Base-by-base conservation (phyloP, 2,888 invertebrate genomes). In the Netelia virgata region DNA sequence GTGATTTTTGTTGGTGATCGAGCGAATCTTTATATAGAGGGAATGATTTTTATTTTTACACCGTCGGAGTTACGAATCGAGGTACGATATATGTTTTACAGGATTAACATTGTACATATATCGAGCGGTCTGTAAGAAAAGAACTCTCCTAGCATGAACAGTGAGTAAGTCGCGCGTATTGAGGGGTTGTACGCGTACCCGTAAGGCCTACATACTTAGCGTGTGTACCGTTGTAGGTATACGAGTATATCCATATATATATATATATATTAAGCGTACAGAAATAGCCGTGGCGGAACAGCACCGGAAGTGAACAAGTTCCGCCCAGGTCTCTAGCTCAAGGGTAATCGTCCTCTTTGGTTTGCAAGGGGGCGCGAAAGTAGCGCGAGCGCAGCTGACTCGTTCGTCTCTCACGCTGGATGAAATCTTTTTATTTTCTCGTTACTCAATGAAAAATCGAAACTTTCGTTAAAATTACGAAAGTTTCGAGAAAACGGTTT, bases 291-390 rank as follows among this genome's bases (percentile, higher is more conserved):
- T 89, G 91, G 89, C 90, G 90, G 91, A 91, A 92, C 92, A 91
- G 89, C 90, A 92, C 92, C 92, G 92, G 92, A 92, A 92, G 92
- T 87, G 90, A 90, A 92, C 89, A 89, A 92, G 92, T 92, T 92
- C 92, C 92, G 92, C 90, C 92, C 90, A 90, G 90, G 91, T 90
- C 80, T 90, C 80, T 69, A 88, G 85, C 83, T 86, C 85, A 88
- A 90, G 92, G 92, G 92, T 92, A 92, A 92, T 89, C 91, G 92
- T 91, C 91, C 92, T 91, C 90, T 90, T 87, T 43, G 82, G 70
- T 74, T 83, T 63, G 74, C 82, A 72, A 75, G 70, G 69, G 74
- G 64, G 55, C 80, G 68, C 86, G 86, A 86, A 87, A 88, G 88
- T 75, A 75, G 61, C 23, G n/a, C 10, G 28, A 61, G 61, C 20